These are phyloP conservation scores for Melanerpes formicivorus DNA, from an alignment of 2,113 vertebrate genomes.

Conservation along the genomic window DNA sequence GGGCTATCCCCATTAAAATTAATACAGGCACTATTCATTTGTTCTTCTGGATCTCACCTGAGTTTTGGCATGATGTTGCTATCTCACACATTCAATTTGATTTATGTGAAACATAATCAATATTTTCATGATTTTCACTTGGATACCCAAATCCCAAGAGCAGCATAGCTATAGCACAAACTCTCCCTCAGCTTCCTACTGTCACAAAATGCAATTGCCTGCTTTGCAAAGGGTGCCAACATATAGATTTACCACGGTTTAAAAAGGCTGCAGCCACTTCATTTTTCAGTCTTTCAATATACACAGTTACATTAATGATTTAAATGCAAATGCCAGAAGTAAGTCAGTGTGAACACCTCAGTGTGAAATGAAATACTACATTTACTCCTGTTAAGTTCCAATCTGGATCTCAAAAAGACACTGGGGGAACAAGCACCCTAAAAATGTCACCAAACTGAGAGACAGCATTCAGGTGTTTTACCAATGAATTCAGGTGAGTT, in stretches of 20 bases:
- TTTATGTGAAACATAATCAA: neutral
- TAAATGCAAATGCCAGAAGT: neutral
- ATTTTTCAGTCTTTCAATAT: neutral
- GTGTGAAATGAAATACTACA: neutral
- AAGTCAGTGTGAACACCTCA: neutral
- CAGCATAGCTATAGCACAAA: neutral
- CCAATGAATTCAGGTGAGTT: neutral
- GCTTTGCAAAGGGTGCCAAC: neutral
- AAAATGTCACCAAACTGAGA: conserved; percentile 16
- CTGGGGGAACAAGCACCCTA: neutral
- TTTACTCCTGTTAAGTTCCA: neutral
- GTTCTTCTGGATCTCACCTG: neutral
- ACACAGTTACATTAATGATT: neutral
- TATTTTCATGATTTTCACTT: neutral
- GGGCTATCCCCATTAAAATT: neutral
- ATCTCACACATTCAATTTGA: neutral
- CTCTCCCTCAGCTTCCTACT: neutral
- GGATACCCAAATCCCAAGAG: neutral
- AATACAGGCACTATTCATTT: neutral
- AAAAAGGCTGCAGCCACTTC: neutral
- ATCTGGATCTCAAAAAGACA: neutral
- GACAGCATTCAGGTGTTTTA: neutral
- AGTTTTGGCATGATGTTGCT: neutral
- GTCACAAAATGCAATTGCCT: neutral
- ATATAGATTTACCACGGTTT: neutral